Conservation (phyloP, 2,888 invertebrate species). For the Pterostichus madidus region DNA sequence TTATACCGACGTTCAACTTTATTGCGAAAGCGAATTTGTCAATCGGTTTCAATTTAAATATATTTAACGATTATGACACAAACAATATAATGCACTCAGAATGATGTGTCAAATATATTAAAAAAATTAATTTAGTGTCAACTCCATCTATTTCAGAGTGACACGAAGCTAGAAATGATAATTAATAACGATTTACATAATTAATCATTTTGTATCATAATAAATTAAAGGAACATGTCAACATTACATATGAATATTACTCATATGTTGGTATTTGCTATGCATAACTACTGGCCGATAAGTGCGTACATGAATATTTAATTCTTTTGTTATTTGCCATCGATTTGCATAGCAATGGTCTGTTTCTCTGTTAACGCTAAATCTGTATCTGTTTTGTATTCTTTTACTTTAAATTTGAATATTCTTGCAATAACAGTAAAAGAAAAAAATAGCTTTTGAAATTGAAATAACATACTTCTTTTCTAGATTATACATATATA, state of each 20-base stretch:
- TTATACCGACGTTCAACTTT: slow-evolving; percentile 37
- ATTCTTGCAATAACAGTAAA: background rate
- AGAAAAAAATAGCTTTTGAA: background rate
- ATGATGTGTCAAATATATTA: background rate
- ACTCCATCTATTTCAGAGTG: slow-evolving; percentile 12
- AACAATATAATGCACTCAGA: slow-evolving; percentile 41
- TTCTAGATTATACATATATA: too few relatives aligned
- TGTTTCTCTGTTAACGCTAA: slow-evolving; percentile 17
- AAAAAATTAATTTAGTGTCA: slow-evolving; percentile 1
- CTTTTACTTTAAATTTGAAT: slow-evolving; percentile 38
- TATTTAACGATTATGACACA: slow-evolving; percentile 29
- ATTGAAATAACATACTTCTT: background rate
- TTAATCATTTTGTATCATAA: slow-evolving; percentile 48
- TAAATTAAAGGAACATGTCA: slow-evolving; percentile 37
- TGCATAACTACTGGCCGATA: slow-evolving; percentile 47
- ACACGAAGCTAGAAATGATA: slow-evolving; percentile 37
- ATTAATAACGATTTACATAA: slow-evolving; percentile 52
- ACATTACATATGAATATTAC: slow-evolving; percentile 44
- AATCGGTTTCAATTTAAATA: slow-evolving; percentile 21
- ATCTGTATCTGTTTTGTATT: slow-evolving; percentile 4
- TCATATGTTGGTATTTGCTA: slow-evolving; percentile 40
- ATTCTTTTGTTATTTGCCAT: slow-evolving; percentile 53
- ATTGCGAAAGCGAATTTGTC: slow-evolving; percentile 43
- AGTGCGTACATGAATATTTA: slow-evolving; percentile 50
- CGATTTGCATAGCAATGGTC: slow-evolving; percentile 50